Base-by-base conservation (phyloP, 2,113 vertebrate genomes). In the Brachirus orientalis region DNA sequence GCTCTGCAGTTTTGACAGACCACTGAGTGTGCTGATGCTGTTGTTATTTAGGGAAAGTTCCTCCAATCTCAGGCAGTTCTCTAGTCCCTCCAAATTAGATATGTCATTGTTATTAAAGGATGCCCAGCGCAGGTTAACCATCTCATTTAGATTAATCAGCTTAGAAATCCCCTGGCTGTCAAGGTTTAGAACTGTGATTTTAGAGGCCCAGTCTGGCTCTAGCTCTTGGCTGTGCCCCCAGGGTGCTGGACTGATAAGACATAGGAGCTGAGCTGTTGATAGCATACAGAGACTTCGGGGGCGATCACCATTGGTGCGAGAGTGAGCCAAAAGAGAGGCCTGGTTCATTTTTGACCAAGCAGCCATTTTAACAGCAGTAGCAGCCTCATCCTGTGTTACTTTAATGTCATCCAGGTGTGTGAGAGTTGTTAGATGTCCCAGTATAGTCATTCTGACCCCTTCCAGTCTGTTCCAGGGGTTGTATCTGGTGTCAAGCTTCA, bases 31-130 rank as follows among this genome's bases (percentile, higher is more conserved):
- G 74, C 88, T 89, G 75, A 96, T 94, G 69, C 64, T 90, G 85
- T 96, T 96, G 83, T 94, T 88, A 69, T 95, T 93, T 13, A 96
- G 84, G 4, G 86, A 94, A 64, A 97, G 93, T 73, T 97, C 95
- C 82, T 96, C 89, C 61, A 97, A 84, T 22, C 93, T 91, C 36
- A 72, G 54, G 79, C 95, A 96, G 70, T 77, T 83, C 9, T 95
- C 91, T 14, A 95, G 80, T 17, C 94, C 94, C 71, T 95, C 93
- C 36, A 94, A 89, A 82, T 88, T 91, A 36, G 88, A 91, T 75
- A 96, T 91, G 56, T 93, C 86, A 57, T 96, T 97, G 77, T 96
- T 86, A 80, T 93, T 94, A 73, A 96, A 95, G 4, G 94, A 96
- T 11, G 92, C 94, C 94, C 93, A 96, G 61, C 92, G 94, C 69